These are phyloP conservation scores for Horisme vitalbata DNA, from an alignment of 2,888 invertebrate genomes.

Conservation along the genomic window DNA sequence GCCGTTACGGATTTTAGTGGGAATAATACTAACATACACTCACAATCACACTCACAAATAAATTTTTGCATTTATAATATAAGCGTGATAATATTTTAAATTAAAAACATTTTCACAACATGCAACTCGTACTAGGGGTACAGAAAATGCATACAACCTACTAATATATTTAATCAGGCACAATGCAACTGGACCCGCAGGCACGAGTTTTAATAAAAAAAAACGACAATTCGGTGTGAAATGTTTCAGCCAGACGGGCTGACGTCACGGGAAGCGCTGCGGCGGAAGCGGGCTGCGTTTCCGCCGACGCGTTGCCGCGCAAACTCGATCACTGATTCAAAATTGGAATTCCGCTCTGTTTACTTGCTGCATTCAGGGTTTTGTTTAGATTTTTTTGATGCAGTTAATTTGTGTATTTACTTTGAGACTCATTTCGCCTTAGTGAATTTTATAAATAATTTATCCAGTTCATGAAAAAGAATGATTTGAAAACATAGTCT, in stretches of 20 bases:
- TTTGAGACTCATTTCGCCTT: background rate
- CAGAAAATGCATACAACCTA: no score
- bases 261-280: conserved; percentile 62
- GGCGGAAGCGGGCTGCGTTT: conserved; percentile 65
- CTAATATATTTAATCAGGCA: no score
- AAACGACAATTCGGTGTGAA: conserved; percentile 36
- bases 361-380: conserved; percentile 19
- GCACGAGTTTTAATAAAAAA: no score
- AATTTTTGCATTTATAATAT: no score
- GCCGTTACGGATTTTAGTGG: no score
- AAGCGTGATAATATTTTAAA: no score
- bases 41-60: no score
- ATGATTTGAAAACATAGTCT: no score
- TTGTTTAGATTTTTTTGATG: background rate
- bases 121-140: background rate
- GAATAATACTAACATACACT: no score
- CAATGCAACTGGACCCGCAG: no score
- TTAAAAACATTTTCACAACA: background rate
- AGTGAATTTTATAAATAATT: no score
- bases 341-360: conserved; percentile 47
- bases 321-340: conserved; percentile 55
- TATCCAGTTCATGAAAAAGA: no score
- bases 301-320: conserved; percentile 54
- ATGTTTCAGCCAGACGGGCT: conserved; percentile 45
- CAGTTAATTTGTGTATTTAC: conserved; percentile 12